Evolutionary conservation across 1,140 invertebrate species (phyloP), one percentile per base, ranked within the genome.

Genomic region (Physella acuta): DNA sequence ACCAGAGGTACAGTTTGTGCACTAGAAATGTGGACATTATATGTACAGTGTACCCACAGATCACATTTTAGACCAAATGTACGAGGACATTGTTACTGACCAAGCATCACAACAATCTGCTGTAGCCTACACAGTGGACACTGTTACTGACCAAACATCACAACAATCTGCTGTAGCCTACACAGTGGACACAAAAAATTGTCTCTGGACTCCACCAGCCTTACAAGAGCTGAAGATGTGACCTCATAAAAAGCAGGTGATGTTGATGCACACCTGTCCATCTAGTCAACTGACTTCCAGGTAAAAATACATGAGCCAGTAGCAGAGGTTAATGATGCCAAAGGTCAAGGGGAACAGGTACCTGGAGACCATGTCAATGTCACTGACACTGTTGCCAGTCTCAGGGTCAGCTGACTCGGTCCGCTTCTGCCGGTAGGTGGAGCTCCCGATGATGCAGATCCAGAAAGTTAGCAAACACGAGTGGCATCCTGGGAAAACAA

Each of bases 351-450:
- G 88, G 75, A 89, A 89, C 17, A 86, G 69, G 49, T 85, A 79
- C 20, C 88, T 76, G 16, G 86, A 78, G 59, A 85, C 81, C 20
- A 87, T 85, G 73, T 89, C 89, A 51, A 89, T 86, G 77, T 83
- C 81, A 69, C 84, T 86, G 24, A 82, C 79, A 66, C 79, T 81
- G 63, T 82, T 82, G n/a, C 76, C 74, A 0, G 59, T 60, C 34
- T 76, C 69, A 3, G 72, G 51, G 39, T 81, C 73, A 8, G 76
- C 73, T 26, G 60, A n/a, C 59, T 62, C 34, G 24, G 56, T 17
- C 34, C 64, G 26, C 71, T 71, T 53, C 53, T 71, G 56, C 8
- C 78, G 72, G 49, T 85, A 86, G 61, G 84, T 83, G 26, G 69
- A 63, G 64, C 80, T 76, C 14, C 79, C 80, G 8, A 75, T 58